Percentiles rank a stretch among this genome's conserved stretches.
Conservation (phyloP, 1,140 invertebrate genomes). For the Halesus radiatus region DNA sequence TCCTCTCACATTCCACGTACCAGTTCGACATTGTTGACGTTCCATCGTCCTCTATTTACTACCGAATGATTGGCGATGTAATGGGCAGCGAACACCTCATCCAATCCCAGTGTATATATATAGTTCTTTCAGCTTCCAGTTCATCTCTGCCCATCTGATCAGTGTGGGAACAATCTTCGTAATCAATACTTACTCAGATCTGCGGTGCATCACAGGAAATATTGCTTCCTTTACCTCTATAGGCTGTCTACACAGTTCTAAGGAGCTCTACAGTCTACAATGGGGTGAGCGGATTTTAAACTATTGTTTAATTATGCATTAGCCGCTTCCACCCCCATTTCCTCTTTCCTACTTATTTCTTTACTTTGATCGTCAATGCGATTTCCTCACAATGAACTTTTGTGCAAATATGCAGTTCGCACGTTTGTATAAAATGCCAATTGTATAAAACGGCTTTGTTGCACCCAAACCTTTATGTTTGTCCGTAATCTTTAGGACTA, state of each 20-base stretch:
- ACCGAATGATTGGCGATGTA: too few relatives aligned
- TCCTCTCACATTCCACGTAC: too few relatives aligned
- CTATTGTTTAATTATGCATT: not conserved
- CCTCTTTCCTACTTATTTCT: not conserved
- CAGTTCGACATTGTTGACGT: too few relatives aligned
- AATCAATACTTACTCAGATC: conserved; percentile 5
- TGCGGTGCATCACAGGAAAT: not conserved
- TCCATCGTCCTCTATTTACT: too few relatives aligned
- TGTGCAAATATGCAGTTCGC: not conserved
- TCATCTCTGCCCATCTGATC: not conserved
- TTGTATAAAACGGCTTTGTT: too few relatives aligned
- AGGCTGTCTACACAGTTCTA: not conserved
- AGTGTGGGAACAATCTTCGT: not conserved
- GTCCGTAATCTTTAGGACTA: too few relatives aligned
- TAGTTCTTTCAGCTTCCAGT: not conserved
- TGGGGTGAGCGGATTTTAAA: not conserved
- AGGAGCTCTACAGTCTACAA: not conserved
- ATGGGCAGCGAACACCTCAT: too few relatives aligned
- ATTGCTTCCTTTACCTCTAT: not conserved
- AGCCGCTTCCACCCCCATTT: too few relatives aligned
- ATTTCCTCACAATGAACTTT: not conserved
- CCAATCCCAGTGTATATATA: too few relatives aligned
- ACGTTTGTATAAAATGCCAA: too few relatives aligned
- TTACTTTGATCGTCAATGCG: not conserved
- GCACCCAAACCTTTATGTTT: too few relatives aligned